A percentile compares a stretch with the other conserved stretches of the same genome.
Evolutionary conservation across 2,888 invertebrate genomes (phyloP).

Genomic region (Heteromurus nitidus): DNA sequence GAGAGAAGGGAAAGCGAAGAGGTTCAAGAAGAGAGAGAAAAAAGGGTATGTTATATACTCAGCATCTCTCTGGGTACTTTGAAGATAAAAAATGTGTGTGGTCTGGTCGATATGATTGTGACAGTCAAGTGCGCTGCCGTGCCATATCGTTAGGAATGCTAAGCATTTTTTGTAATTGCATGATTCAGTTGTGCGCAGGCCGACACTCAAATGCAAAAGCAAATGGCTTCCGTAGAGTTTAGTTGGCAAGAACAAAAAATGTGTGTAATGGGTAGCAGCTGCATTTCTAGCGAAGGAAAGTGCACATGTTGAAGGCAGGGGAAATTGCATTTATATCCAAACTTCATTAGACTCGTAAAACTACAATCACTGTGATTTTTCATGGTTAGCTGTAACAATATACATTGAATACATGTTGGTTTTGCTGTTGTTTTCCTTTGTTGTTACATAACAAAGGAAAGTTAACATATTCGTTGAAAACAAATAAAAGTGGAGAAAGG

Average conservation of each 20-base stretch:
- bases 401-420: neutral
- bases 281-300: neutral
- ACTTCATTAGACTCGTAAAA: neutral
- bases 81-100: neutral
- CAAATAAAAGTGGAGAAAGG: neutral
- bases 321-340: constrained; percentile 13
- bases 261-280: neutral
- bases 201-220: neutral
- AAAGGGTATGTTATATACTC: too few relatives aligned
- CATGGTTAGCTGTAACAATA: constrained; percentile 7
- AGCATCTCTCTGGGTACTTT: neutral
- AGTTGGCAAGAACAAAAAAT: too few relatives aligned
- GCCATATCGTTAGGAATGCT: neutral
- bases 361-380: constrained; percentile 13
- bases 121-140: neutral
- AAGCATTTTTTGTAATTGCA: neutral
- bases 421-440: neutral
- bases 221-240: too few relatives aligned
- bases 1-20: neutral
- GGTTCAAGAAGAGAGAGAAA: neutral
- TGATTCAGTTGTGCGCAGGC: neutral
- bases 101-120: neutral
- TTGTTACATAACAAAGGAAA: neutral
- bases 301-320: neutral
- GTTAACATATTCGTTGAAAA: constrained; percentile 4